Conservation (phyloP, 2,797 vertebrate species). For the Eupleurogrammus muticus region DNA sequence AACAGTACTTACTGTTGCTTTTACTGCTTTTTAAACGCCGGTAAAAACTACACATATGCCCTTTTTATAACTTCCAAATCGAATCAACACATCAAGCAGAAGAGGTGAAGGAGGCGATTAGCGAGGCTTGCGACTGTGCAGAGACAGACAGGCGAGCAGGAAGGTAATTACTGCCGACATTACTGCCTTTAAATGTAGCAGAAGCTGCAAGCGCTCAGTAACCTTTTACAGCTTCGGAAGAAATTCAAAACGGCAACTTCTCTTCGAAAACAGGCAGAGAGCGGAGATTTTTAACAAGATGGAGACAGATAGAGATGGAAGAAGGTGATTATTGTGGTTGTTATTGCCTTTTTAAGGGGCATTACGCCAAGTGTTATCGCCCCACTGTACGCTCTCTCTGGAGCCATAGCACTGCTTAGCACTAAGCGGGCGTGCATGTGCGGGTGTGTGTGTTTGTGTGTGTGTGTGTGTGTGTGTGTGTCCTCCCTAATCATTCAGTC, state of each 20-base stretch:
- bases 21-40: constrained; percentile 44
- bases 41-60: constrained; percentile 40
- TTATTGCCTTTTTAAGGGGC: constrained; percentile 70
- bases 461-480: constrained; percentile 8
- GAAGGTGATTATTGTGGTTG: constrained; percentile 64
- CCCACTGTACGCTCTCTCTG: constrained; percentile 59
- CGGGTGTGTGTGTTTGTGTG: constrained; percentile 4
- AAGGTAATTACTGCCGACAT: constrained; percentile 59
- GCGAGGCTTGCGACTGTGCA: constrained; percentile 27
- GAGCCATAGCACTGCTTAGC: constrained; percentile 47
- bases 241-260: constrained; percentile 52
- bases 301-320: constrained; percentile 53
- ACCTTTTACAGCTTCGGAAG: constrained; percentile 56
- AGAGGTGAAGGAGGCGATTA: constrained; percentile 62
- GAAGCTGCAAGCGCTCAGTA: constrained; percentile 50
- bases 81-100: constrained; percentile 42
- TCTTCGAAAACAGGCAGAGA: constrained; percentile 52
- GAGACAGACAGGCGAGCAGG: constrained; percentile 43
- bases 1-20: constrained; percentile 38
- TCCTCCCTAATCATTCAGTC: constrained; percentile 15
- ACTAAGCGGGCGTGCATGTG: constrained; percentile 2
- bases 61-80: constrained; percentile 54
- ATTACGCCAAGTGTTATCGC: constrained; percentile 69
- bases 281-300: constrained; percentile 67
- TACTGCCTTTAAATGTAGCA: constrained; percentile 61